phyloP scores from a whole-genome alignment of 2,797 vertebrate species.

The Trachops cirrhosus region DNA sequence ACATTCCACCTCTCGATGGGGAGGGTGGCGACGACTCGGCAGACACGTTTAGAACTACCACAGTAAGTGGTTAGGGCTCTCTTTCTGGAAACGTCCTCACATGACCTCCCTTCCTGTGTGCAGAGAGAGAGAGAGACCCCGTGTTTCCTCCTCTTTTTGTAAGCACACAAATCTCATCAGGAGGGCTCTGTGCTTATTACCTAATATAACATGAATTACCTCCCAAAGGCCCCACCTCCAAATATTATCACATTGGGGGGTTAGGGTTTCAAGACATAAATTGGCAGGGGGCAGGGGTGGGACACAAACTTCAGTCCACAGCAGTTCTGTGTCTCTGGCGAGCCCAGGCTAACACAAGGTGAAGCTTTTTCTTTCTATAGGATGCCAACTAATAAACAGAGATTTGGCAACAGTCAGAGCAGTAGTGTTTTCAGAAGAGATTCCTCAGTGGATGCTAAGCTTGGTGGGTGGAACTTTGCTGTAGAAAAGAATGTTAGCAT shows the following conservation, averaged over 20 bases:
- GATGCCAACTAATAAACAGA: neutral
- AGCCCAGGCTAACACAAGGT: neutral
- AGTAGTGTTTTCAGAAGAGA: neutral
- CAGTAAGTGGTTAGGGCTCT: neutral
- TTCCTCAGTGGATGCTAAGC: neutral
- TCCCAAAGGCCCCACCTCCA: neutral
- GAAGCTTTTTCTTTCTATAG: neutral
- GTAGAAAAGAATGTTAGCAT: neutral
- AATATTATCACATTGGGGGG: neutral
- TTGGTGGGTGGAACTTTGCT: neutral
- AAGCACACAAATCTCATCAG: neutral
- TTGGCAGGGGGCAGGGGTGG: neutral
- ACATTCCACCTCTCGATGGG: neutral
- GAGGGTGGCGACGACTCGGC: neutral
- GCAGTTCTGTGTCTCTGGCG: neutral
- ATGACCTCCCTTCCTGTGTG: neutral
- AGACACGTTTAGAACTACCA: neutral
- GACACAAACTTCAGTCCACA: neutral
- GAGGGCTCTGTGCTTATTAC: neutral
- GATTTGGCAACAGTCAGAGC: neutral
- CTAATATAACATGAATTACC: neutral
- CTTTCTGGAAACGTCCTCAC: neutral
- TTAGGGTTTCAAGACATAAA: neutral
- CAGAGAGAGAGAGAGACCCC: neutral
- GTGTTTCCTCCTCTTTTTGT: neutral